A percentile compares a stretch with the other conserved stretches of the same genome.
phyloP scores from a whole-genome alignment of 2,797 vertebrate genomes.

The Phrynocephalus vlangalii region DNA sequence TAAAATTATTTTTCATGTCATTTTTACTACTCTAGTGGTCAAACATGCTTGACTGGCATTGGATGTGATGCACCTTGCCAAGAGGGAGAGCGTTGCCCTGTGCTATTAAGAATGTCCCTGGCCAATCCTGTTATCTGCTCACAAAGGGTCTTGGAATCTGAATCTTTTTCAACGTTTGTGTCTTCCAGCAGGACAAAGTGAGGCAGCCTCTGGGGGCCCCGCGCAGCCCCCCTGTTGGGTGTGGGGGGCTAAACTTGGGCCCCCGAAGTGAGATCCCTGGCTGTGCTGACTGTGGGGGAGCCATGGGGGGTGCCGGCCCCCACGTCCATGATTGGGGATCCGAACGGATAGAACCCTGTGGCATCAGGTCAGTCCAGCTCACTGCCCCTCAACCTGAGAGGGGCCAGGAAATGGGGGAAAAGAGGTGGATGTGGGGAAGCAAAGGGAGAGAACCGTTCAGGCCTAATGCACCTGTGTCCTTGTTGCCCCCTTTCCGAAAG shows the following conservation, averaged over 20 bases:
- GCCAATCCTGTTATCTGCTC: neutral
- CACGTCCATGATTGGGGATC: constrained; percentile 43
- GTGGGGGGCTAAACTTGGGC: constrained; percentile 37
- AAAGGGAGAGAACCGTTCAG: neutral
- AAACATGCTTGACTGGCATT: neutral
- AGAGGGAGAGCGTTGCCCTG: neutral
- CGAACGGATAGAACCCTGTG: constrained; percentile 28
- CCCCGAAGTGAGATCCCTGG: constrained; percentile 46
- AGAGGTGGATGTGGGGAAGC: no score
- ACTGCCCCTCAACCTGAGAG: neutral
- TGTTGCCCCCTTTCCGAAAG: neutral
- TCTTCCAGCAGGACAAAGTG: constrained; percentile 35
- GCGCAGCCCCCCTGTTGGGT: constrained; percentile 35
- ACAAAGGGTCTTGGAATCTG: neutral
- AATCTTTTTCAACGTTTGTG: neutral
- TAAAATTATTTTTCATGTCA: neutral
- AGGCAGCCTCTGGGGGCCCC: constrained; percentile 25
- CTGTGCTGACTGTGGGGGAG: constrained; percentile 40
- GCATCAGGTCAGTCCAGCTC: constrained; percentile 35
- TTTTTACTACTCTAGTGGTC: neutral
- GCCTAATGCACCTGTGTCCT: neutral
- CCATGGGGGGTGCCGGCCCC: constrained; percentile 48
- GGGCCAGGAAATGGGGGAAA: neutral
- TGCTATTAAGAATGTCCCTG: neutral
- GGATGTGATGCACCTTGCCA: neutral